Conservation (phyloP, 37 sponge, comb jelly and placozoan species). For the Petrosia ficiformis region DNA sequence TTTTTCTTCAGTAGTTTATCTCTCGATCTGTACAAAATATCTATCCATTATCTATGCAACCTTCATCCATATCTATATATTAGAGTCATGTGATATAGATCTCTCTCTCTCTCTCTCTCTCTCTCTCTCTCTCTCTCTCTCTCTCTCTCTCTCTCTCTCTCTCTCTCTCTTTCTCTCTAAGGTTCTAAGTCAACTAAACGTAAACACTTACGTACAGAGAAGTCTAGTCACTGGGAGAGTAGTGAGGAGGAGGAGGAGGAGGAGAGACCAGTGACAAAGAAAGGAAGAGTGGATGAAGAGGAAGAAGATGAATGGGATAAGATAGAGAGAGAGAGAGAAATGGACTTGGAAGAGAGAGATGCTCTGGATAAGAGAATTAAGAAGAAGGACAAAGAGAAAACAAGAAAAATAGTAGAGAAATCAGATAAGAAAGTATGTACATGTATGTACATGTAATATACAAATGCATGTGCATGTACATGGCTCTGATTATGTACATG, state of each 20-base stretch:
- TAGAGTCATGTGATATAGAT: too few species aligned
- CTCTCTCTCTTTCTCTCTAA: too few species aligned
- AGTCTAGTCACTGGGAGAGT: slow-evolving; percentile 40
- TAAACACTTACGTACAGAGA: slow-evolving; percentile 35
- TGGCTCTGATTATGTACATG: too few species aligned
- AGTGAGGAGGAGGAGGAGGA: slow-evolving; percentile 43
- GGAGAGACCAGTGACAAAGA: slow-evolving; percentile 11
- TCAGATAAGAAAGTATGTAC: slow-evolving; percentile 75
- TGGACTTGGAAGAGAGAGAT: slow-evolving; percentile 83
- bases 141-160: too few species aligned
- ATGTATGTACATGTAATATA: too few species aligned
- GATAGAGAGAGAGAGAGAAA: slow-evolving; percentile 65
- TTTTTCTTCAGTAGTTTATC: too few species aligned
- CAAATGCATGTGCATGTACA: too few species aligned
- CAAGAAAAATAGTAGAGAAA: slow-evolving; percentile 80
- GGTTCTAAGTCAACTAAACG: slow-evolving; percentile 28
- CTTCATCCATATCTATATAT: too few species aligned
- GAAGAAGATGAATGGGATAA: slow-evolving; percentile 66
- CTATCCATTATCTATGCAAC: too few species aligned
- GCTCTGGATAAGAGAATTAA: slow-evolving; percentile 86
- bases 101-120: too few species aligned
- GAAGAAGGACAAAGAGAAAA: slow-evolving; percentile 81
- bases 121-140: too few species aligned
- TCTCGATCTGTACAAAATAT: too few species aligned
- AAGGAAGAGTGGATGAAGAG: slow-evolving; percentile 50